Evolutionary conservation across 2,888 invertebrate species (phyloP), one percentile per base, ranked within the genome.

Genomic region (Pammene fasciana): DNA sequence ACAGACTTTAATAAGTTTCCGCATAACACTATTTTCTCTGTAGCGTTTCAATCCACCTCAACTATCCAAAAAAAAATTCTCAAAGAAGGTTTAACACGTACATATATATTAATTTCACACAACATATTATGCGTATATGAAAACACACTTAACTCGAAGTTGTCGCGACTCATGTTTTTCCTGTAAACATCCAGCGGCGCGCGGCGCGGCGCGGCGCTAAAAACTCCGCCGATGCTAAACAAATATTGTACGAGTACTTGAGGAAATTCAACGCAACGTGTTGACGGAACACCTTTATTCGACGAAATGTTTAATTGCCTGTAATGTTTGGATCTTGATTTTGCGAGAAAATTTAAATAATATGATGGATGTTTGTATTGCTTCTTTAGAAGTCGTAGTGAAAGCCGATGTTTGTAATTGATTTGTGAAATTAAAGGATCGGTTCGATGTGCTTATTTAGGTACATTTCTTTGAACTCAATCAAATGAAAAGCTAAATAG

Each of bases 221-320:
- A 14, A 68, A 52, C 50, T 68, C 11, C 45, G 45, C 7, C 13
- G 9, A 38, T 45, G 50, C 64, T 59, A 38, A 59, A 26, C 36
- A 68, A 68, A 65, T 54, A n/a, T n/a, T n/a, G n/a, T n/a, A n/a
- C n/a, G n/a, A n/a, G n/a, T n/a, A 68, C 46, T 55, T 36, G n/a
- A 26, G 4, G 18, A 57, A 64, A 68, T 62, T 43, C 57, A 38
- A 18, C 45, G 48, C 9, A 59, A 65, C 18, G 64, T 59, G 38
- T 68, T 68, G 64, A 68, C 64, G 48, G 18, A 68, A 62, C 64
- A 65, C 68, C 64, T 68, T 68, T 59, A 68, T 68, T 65, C 43
- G 18, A 45, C 18, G 38, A 68, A 57, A 59, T 52, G 57, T 59
- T 52, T 68, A 68, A 68, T 59, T 64, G 57, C 57, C 45, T 52